Evolutionary conservation across 2,888 invertebrate genomes (phyloP), one percentile per base, ranked within the genome.

Genomic region (Corbicula japonica): DNA sequence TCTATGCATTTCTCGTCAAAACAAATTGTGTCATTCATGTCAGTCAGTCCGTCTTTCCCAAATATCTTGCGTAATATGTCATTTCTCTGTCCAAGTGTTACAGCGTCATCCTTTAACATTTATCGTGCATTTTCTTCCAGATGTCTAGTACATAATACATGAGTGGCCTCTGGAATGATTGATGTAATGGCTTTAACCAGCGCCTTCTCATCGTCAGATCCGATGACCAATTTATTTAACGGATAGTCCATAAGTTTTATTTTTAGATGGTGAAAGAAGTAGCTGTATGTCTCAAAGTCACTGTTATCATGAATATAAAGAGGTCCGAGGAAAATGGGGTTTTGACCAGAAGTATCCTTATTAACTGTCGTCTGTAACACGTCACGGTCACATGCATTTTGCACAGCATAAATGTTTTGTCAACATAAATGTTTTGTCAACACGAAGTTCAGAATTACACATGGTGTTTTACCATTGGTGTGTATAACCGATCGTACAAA

Each of bases 321-420:
- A n/a, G 84, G 78, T 26, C 80, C 80, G 6, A 80, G 12, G 48
- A 82, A 82, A 6, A 85, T 41, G 1, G 82, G 82, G 0, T 58
- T 41, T 21, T 74, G 60, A 1, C 28, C 50, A 0, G 73, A 54
- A 5, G 28, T 63, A 2, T 54, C 46, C 12, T 28, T 46, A 21
- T 10, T 34, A 0, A 81, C 81, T 2, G 62, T 12, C 2, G n/a
- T n/a, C n/a, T n/a, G n/a, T n/a, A n/a, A n/a, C n/a, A n/a, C n/a
- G n/a, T n/a, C n/a, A n/a, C n/a, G n/a, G n/a, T n/a, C n/a, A n/a
- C n/a, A n/a, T n/a, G n/a, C n/a, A n/a, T n/a, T n/a, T n/a, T n/a
- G n/a, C 70, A 21, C n/a, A 80, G 75, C 32, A 80, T 84, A 34
- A 56, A 77, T 23, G 72, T 77, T 1, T 63, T 70, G 0, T 71